Conservation (phyloP, 2,888 invertebrate genomes). For the Cristatella mucedo region DNA sequence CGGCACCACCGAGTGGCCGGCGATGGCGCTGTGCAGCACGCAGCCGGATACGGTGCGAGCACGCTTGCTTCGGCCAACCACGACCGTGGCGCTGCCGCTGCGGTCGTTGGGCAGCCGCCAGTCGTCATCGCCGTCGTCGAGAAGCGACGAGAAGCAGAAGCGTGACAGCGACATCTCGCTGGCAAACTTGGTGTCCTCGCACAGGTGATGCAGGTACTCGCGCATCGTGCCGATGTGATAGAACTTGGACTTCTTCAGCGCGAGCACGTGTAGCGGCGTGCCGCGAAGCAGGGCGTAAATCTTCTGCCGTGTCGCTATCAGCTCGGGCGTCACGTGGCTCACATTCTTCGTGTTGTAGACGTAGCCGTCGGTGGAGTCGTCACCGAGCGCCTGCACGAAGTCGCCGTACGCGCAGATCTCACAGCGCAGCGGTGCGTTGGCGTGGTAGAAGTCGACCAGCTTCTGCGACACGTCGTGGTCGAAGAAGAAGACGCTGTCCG, state of each 20-base stretch:
- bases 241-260: conserved; percentile 36
- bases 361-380: conserved; percentile 23
- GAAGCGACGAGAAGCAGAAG: conserved; percentile 18
- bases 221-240: conserved; percentile 40
- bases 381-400: conserved; percentile 39
- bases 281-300: conserved; percentile 27
- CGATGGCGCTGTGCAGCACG: conserved; percentile 30
- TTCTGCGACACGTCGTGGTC: conserved; percentile 28
- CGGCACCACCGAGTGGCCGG: conserved; percentile 16
- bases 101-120: background rate
- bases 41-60: no score
- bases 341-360: conserved; percentile 26
- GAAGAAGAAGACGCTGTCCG: conserved; percentile 41
- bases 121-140: background rate
- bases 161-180: conserved; percentile 20
- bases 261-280: conserved; percentile 26
- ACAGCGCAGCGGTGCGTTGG: conserved; percentile 26
- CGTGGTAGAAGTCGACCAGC: conserved; percentile 27
- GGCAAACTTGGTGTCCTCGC: conserved; percentile 20
- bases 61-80: conserved; percentile 12
- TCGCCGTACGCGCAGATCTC: conserved; percentile 42
- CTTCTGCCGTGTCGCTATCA: conserved; percentile 21
- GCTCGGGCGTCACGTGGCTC: conserved; percentile 18
- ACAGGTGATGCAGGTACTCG: conserved; percentile 30
- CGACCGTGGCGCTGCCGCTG: background rate